Conservation (phyloP, 1,140 invertebrate species). For the Temnothorax nylanderi region DNA sequence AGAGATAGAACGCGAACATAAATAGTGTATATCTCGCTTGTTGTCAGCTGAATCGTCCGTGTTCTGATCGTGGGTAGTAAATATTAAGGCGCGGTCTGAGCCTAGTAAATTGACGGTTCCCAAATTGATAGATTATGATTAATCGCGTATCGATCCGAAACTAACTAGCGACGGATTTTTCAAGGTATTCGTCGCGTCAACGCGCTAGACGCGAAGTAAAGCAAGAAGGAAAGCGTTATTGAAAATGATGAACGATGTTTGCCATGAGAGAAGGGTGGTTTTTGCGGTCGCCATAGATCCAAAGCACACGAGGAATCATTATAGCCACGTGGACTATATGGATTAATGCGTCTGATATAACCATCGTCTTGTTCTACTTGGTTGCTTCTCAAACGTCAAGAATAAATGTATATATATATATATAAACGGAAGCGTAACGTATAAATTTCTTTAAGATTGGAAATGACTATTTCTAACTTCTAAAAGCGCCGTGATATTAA, state of each 20-base stretch:
- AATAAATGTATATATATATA: no score
- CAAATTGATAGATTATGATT: constrained; percentile 65
- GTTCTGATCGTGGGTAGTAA: constrained; percentile 14
- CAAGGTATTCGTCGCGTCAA: constrained; percentile 53
- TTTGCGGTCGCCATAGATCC: constrained; percentile 8
- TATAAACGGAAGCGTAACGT: not conserved
- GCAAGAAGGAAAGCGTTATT: constrained; percentile 42
- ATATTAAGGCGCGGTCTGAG: constrained; percentile 29
- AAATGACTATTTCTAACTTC: not conserved
- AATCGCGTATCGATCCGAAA: constrained; percentile 48
- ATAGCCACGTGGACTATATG: not conserved
- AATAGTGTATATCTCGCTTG: not conserved
- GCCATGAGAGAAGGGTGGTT: constrained; percentile 22
- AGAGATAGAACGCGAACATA: not conserved
- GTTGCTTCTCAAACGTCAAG: not conserved
- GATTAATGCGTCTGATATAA: not conserved
- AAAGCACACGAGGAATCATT: not conserved
- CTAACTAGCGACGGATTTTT: constrained; percentile 50
- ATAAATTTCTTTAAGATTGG: not conserved
- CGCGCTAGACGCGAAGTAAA: constrained; percentile 35
- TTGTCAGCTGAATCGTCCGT: constrained; percentile 14
- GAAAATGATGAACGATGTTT: constrained; percentile 62
- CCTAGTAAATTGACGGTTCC: constrained; percentile 41
- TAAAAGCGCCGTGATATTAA: not conserved
- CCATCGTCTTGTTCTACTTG: constrained; percentile 20